Evolutionary conservation across 2,888 invertebrate species (phyloP), one percentile per base, ranked within the genome.

Genomic region (Leptothorax acervorum): DNA sequence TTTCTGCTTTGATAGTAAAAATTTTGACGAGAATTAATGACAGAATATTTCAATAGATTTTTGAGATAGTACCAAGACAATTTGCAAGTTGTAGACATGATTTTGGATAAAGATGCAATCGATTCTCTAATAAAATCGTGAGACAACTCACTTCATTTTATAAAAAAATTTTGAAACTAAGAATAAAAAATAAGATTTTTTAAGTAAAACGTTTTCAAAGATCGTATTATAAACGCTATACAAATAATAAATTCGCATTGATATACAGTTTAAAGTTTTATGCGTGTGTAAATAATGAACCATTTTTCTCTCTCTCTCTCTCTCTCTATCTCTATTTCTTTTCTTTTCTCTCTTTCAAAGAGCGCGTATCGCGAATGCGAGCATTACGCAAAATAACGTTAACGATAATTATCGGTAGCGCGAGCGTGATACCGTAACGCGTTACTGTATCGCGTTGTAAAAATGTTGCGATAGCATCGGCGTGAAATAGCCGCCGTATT

Each of bases 341-440:
- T 45, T 15, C 9, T 28, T 74, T 9, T 63, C 53, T 73, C 48
- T 63, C 35, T 51, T 31, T 57, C 45, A 31, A 35, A 75, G 35
- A 79, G 51, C 3, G 82, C 63, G 23, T 55, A 42, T 48, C 23
- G n/a, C 68, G n/a, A 23, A 12, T 42, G 48, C 71, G 15, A 68
- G 45, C 42, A 60, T 79, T 79, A 70, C 45, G 23, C 71, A 79
- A 79, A 79, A 78, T 78, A 78, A 79, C 57, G 71, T 79, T 70
- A 66, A 78, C 45, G 68, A 79, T 78, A 70, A 83, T 83, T 83
- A 81, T 82, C 71, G 66, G 84, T 65, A 62, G 73, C 57, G 70
- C 73, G 57, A 84, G 83, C 84, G 82, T 35, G 62, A 83, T 63
- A 83, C 81, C 83, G 84, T 82, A 83, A 84, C 83, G 79, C 70